A percentile compares a stretch with the other conserved stretches of the same genome.
Evolutionary conservation across 2,888 invertebrate species (phyloP).

Genomic region (Microctonus brassicae): DNA sequence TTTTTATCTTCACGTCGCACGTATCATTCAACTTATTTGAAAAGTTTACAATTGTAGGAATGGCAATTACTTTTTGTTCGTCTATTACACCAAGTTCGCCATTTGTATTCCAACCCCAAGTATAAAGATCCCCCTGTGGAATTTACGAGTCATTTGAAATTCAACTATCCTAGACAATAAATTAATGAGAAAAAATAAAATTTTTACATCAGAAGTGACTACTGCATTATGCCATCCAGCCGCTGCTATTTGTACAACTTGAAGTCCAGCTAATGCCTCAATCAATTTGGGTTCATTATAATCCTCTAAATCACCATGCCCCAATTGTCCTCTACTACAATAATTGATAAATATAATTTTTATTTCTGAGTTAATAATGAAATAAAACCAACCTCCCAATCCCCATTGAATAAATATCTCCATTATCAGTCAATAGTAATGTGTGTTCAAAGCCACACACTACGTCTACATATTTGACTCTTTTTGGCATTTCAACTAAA

Average conservation of each 20-base stretch:
- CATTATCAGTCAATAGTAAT: constrained; percentile 77
- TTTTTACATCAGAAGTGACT: constrained; percentile 74
- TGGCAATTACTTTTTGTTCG: constrained; percentile 69
- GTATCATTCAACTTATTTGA: constrained; percentile 48
- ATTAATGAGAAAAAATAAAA: constrained; percentile 6
- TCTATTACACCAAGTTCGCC: constrained; percentile 84
- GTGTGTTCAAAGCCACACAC: constrained; percentile 87
- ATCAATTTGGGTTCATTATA: constrained; percentile 77
- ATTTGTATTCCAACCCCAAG: constrained; percentile 92
- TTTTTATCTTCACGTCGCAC: constrained; percentile 65
- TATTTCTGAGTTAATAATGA: background rate
- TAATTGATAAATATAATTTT: no score
- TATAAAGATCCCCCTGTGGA: constrained; percentile 82
- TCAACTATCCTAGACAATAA: background rate
- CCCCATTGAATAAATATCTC: constrained; percentile 86
- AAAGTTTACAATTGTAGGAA: constrained; percentile 72
- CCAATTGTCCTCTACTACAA: constrained; percentile 88
- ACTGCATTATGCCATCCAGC: constrained; percentile 92
- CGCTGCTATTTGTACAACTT: constrained; percentile 78
- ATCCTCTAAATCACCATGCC: constrained; percentile 80
- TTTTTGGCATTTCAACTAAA: constrained; percentile 72
- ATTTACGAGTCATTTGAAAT: no score
- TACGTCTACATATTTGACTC: constrained; percentile 75
- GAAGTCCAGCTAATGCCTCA: constrained; percentile 82
- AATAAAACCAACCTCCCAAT: constrained; percentile 78